Evolutionary conservation across 2,888 invertebrate genomes (phyloP).

Genomic region (Lottia gigantea): DNA sequence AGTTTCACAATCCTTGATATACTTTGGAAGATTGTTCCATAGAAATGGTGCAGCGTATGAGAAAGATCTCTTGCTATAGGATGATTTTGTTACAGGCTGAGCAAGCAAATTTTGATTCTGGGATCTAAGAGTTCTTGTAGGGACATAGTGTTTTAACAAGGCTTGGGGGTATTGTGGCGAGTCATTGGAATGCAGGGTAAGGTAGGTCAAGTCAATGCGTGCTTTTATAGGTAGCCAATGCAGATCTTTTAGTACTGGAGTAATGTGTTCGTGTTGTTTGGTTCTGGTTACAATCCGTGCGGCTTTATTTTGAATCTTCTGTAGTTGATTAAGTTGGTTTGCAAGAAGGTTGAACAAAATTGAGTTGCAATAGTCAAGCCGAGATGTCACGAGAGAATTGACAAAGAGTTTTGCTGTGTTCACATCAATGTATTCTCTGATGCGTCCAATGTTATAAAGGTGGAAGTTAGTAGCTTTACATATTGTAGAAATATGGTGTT

Average conservation of each 20-base stretch:
- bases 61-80: no score
- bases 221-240: conserved; percentile 14
- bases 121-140: no score
- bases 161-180: no score
- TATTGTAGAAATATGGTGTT: neutral
- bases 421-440: neutral
- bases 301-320: conserved; percentile 17
- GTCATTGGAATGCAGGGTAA: no score
- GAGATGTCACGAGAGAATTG: neutral
- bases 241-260: conserved; percentile 5
- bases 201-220: conserved; percentile 5
- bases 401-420: conserved; percentile 1
- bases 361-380: conserved; percentile 9
- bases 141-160: no score
- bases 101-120: no score
- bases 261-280: neutral
- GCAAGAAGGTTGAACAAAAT: neutral
- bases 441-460: conserved; percentile 8
- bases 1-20: no score
- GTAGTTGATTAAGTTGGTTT: conserved; percentile 7
- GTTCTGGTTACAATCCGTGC: conserved; percentile 16
- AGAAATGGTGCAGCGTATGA: no score
- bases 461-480: conserved; percentile 6
- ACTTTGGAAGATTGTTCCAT: no score
- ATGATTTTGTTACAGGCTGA: no score